Evolutionary conservation across 2,113 vertebrate genomes (phyloP).

Genomic region (Anas platyrhynchos): DNA sequence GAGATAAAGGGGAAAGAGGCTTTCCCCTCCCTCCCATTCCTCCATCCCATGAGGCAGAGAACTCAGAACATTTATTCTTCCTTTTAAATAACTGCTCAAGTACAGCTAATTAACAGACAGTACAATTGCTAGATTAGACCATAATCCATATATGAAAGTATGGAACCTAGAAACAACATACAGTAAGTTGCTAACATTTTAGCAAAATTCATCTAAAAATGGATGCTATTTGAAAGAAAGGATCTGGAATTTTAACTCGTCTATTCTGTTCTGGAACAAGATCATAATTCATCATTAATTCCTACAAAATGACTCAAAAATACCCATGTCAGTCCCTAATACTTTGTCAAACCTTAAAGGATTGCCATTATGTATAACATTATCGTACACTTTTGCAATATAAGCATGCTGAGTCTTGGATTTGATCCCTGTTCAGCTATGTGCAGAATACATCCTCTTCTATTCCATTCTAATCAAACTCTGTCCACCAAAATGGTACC

Average conservation of each 20-base stretch:
- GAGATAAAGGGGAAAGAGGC: slow-evolving; percentile 15
- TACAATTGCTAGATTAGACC: neutral
- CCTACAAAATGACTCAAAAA: neutral
- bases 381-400: accelerated
- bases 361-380: neutral
- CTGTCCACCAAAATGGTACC: neutral
- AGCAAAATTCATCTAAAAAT: neutral
- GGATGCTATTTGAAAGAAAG: neutral
- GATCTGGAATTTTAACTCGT: neutral
- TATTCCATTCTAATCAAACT: too few species aligned
- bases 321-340: neutral
- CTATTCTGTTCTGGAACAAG: neutral
- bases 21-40: neutral
- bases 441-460: neutral
- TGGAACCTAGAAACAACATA: neutral
- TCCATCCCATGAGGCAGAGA: neutral
- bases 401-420: neutral
- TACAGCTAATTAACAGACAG: neutral
- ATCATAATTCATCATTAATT: neutral
- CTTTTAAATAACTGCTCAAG: neutral
- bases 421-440: neutral
- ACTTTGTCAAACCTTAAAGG: neutral
- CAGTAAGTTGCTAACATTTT: neutral
- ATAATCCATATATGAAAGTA: neutral
- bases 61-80: neutral